These are phyloP conservation scores for Conomelus anceps DNA, from an alignment of 2,888 invertebrate genomes.

Conservation along the genomic window DNA sequence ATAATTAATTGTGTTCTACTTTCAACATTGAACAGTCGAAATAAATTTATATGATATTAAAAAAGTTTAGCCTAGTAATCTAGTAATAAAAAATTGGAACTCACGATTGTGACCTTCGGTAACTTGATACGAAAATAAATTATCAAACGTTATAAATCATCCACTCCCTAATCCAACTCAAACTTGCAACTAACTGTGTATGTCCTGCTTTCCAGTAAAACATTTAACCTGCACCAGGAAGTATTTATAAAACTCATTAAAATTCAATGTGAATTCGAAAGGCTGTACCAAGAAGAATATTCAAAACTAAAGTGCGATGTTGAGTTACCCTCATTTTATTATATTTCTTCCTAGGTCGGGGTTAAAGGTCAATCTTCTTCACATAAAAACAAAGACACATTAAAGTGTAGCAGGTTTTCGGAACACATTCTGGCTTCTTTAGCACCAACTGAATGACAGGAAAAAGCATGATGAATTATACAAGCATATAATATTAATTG, in stretches of 20 bases:
- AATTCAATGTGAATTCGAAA: background rate
- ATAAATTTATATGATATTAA: too few species aligned
- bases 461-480: background rate
- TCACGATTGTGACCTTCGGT: background rate
- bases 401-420: background rate
- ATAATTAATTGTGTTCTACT: too few species aligned
- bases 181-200: background rate
- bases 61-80: too few species aligned
- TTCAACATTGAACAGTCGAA: too few species aligned
- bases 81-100: background rate
- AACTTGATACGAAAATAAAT: too few species aligned
- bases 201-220: background rate
- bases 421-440: background rate
- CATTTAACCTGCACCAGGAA: background rate
- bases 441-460: background rate
- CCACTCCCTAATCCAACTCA: background rate
- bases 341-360: background rate
- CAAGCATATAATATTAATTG: background rate
- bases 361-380: background rate
- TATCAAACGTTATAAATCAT: too few species aligned
- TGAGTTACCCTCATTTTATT: background rate
- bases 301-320: background rate
- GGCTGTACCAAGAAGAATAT: background rate
- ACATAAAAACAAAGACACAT: background rate
- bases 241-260: background rate